These are phyloP conservation scores for Lineus longissimus DNA, from an alignment of 1,140 invertebrate species.

Conservation along the genomic window DNA sequence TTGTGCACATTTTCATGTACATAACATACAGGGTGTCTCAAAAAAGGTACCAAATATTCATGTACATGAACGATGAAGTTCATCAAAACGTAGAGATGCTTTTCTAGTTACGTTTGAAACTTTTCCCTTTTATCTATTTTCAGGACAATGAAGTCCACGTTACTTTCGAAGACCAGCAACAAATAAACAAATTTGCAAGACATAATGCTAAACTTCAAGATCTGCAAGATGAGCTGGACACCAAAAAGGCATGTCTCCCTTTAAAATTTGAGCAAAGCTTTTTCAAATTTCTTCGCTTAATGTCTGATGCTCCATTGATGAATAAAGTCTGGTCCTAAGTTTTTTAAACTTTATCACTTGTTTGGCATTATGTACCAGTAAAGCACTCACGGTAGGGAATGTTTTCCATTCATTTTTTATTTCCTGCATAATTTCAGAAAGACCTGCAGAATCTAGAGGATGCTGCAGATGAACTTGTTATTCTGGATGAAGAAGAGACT, in stretches of 20 bases:
- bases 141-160: slow-evolving; percentile 89
- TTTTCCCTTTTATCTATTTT: no score
- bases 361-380: no score
- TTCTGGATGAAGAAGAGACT: slow-evolving; percentile 67
- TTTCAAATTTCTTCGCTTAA: slow-evolving; percentile 15
- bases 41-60: no score
- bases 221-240: slow-evolving; percentile 83
- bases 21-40: no score
- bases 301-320: not conserved
- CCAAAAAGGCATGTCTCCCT: slow-evolving; percentile 66
- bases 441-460: slow-evolving; percentile 89
- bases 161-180: slow-evolving; percentile 93
- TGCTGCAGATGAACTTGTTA: slow-evolving; percentile 79
- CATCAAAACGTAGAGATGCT: no score
- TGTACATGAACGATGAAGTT: no score
- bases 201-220: slow-evolving; percentile 85
- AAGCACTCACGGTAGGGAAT: no score
- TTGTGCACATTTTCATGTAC: no score
- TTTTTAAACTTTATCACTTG: no score
- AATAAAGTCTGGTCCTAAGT: no score
- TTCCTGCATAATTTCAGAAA: slow-evolving; percentile 64
- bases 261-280: no score
- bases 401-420: not conserved
- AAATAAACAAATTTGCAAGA: slow-evolving; percentile 94
- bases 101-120: no score